Percentiles rank a stretch among this genome's conserved stretches.
These are phyloP conservation scores for Phasia obesa DNA, from an alignment of 2,888 invertebrate species.

Conservation along the genomic window DNA sequence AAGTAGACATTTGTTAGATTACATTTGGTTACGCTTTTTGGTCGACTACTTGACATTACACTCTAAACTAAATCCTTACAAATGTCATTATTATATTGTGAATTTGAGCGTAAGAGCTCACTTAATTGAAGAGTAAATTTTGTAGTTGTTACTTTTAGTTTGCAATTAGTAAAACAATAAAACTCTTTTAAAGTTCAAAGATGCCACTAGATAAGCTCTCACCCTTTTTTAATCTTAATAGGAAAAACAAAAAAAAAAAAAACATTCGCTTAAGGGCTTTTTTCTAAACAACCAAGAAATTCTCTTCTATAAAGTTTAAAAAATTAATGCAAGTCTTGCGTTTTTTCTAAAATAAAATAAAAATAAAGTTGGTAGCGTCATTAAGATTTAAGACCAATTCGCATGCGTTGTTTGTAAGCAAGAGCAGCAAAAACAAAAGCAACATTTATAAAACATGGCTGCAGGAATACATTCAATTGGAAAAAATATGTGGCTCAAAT, in stretches of 20 bases:
- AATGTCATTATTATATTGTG: no score
- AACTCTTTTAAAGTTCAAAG: not conserved
- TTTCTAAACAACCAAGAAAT: not conserved
- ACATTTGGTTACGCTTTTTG: no score
- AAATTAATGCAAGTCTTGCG: conserved; percentile 60
- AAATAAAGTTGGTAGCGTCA: conserved; percentile 68
- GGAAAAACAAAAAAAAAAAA: conserved; percentile 57
- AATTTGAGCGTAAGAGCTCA: no score
- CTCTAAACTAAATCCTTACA: no score
- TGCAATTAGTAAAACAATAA: no score
- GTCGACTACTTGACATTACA: no score
- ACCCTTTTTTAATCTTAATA: not conserved
- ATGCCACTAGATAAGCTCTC: not conserved
- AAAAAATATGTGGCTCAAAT: conserved; percentile 8
- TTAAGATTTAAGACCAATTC: conserved; percentile 73
- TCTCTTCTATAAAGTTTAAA: conserved; percentile 16
- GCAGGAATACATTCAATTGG: conserved; percentile 31
- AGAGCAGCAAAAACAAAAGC: not conserved
- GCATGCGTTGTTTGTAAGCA: conserved; percentile 68
- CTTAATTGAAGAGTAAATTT: no score
- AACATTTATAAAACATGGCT: not conserved
- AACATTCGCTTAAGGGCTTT: conserved; percentile 53
- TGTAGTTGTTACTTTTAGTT: no score
- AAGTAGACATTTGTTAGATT: no score
- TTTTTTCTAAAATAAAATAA: conserved; percentile 8